Percentiles rank a stretch among this genome's conserved stretches.
These are phyloP conservation scores for Bombylius discolor DNA, from an alignment of 2,888 invertebrate genomes.

Conservation along the genomic window DNA sequence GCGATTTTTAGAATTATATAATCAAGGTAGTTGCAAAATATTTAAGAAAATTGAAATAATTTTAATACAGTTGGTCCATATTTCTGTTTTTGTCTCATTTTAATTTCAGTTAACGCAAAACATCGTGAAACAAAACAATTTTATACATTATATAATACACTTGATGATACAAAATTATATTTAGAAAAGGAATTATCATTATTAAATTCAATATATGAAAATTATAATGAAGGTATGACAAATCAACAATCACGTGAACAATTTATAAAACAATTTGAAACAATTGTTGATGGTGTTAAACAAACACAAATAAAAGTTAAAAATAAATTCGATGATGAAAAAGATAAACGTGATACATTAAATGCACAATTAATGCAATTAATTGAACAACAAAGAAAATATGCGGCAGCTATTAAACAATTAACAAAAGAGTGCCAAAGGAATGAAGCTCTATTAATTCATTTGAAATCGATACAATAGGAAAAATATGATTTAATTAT, in stretches of 20 bases:
- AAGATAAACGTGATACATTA: constrained; percentile 50
- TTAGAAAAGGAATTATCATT: constrained; percentile 81
- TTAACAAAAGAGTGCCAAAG: constrained; percentile 60
- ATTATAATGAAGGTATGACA: constrained; percentile 76
- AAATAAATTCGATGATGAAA: constrained; percentile 49
- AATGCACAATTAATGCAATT: constrained; percentile 46
- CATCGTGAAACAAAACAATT: constrained; percentile 97
- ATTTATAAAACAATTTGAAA: constrained; percentile 80
- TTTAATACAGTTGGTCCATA: not conserved
- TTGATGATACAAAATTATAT: constrained; percentile 88
- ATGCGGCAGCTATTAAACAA: constrained; percentile 62
- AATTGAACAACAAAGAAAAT: constrained; percentile 60
- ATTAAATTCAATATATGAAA: constrained; percentile 79
- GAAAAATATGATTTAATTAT: too few relatives aligned
- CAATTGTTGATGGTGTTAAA: constrained; percentile 79
- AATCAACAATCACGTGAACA: constrained; percentile 69
- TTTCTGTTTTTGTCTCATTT: not conserved
- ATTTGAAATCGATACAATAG: constrained; percentile 31
- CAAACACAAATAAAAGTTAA: constrained; percentile 68
- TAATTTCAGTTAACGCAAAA: constrained; percentile 70
- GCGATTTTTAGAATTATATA: constrained; percentile 89
- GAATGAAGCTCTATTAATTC: constrained; percentile 43
- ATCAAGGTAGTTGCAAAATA: constrained; percentile 52
- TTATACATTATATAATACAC: constrained; percentile 88
- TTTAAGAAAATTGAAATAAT: not conserved